Conservation (phyloP, 2,888 invertebrate genomes). For the Dryobota labecula region DNA sequence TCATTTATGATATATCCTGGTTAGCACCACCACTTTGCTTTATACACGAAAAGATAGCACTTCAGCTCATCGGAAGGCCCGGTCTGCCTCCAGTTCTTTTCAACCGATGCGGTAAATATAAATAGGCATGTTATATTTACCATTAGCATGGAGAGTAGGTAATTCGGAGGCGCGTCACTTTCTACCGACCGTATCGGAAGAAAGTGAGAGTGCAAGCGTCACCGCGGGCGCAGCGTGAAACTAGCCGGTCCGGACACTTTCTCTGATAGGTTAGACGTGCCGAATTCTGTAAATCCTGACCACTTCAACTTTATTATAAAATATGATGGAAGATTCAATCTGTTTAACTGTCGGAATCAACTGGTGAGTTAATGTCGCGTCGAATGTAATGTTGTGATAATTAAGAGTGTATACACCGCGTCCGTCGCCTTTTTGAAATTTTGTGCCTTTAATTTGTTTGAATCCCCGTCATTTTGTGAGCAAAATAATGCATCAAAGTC, state of each 20-base stretch:
- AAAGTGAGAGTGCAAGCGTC: constrained; percentile 73
- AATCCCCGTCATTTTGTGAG: background rate
- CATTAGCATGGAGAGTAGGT: constrained; percentile 62
- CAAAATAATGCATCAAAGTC: background rate
- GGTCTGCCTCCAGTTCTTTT: background rate
- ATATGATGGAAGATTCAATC: constrained; percentile 2
- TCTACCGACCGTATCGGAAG: constrained; percentile 69
- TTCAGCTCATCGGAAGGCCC: background rate
- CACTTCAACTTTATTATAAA: background rate
- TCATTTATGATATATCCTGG: constrained; percentile 54
- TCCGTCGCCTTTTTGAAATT: background rate
- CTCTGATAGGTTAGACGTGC: constrained; percentile 56
- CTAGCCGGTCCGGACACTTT: constrained; percentile 61
- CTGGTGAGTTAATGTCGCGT: constrained; percentile 1
- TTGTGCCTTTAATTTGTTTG: background rate
- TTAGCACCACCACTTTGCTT: constrained; percentile 13
- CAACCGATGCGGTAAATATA: background rate
- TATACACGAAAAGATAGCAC: background rate
- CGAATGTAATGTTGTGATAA: constrained; percentile 41
- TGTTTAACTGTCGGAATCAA: background rate
- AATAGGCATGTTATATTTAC: constrained; percentile 30
- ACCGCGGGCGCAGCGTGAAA: constrained; percentile 42
- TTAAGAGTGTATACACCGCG: constrained; percentile 34
- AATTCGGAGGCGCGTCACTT: constrained; percentile 70
- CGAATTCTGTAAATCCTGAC: constrained; percentile 49